Evolutionary conservation across 2,888 invertebrate species (phyloP).

Genomic region (Parnassius apollo): DNA sequence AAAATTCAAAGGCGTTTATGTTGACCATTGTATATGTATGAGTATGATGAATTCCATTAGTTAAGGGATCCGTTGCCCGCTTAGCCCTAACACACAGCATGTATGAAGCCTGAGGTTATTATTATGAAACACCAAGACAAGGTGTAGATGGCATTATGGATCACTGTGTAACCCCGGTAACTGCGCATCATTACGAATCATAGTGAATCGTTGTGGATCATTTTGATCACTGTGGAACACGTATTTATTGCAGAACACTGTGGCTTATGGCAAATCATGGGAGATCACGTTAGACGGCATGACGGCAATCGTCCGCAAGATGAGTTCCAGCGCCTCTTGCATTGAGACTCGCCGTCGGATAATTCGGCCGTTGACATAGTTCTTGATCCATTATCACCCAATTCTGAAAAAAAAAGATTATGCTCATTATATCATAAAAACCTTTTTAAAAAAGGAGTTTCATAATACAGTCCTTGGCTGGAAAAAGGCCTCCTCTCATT

Average conservation of each 20-base stretch:
- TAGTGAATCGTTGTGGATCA: not conserved
- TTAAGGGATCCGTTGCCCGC: too few species aligned
- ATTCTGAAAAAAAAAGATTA: conserved; percentile 43
- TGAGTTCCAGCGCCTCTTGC: conserved; percentile 73
- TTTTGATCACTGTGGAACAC: not conserved
- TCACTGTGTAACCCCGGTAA: not conserved
- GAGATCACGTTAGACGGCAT: conserved; percentile 69
- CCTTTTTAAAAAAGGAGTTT: too few species aligned
- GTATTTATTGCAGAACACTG: conserved; percentile 6
- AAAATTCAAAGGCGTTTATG: too few species aligned
- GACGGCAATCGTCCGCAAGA: conserved; percentile 71
- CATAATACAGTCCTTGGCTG: too few species aligned
- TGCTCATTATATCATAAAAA: too few species aligned
- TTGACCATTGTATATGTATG: too few species aligned
- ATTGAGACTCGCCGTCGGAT: conserved; percentile 65
- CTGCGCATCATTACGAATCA: not conserved
- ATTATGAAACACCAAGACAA: not conserved
- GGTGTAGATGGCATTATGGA: not conserved
- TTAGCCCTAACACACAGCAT: conserved; percentile 5
- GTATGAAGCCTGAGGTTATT: conserved; percentile 1
- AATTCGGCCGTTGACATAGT: conserved; percentile 72
- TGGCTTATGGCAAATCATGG: not conserved
- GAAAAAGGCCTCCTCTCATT: too few species aligned
- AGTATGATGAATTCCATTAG: too few species aligned
- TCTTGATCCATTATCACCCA: conserved; percentile 67